These are phyloP conservation scores for Rhipidura dahli DNA, from an alignment of 2,113 vertebrate genomes.

Conservation along the genomic window DNA sequence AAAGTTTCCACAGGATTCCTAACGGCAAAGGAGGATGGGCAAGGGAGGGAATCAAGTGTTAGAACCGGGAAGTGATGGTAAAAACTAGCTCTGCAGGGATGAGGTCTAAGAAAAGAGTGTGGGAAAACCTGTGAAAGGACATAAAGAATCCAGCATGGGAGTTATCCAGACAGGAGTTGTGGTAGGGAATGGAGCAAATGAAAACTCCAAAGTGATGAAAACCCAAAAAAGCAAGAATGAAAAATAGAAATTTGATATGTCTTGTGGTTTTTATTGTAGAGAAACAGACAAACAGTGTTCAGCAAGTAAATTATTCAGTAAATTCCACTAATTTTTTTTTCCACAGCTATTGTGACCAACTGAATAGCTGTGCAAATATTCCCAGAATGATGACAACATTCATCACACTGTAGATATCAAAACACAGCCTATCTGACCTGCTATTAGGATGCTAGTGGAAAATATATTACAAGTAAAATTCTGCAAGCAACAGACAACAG, in stretches of 20 bases:
- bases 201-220: conserved; percentile 2
- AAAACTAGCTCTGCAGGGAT: background rate
- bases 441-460: background rate
- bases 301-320: conserved; percentile 33
- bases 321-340: conserved; percentile 11
- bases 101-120: background rate
- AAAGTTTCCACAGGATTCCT: background rate
- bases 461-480: background rate
- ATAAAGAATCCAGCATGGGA: background rate
- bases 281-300: conserved; percentile 7
- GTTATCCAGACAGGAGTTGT: background rate
- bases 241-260: background rate
- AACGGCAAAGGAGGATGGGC: background rate
- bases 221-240: background rate
- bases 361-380: conserved; percentile 41
- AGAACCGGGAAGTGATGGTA: background rate
- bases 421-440: background rate
- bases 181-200: background rate
- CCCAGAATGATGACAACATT: conserved; percentile 41
- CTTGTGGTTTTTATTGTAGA: background rate
- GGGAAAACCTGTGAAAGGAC: background rate
- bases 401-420: background rate
- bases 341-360: conserved; percentile 34
- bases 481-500: background rate
- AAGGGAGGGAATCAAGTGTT: background rate